A percentile compares a stretch with the other conserved stretches of the same genome.
Evolutionary conservation across 2,888 invertebrate genomes (phyloP).

Genomic region (Automeris io): DNA sequence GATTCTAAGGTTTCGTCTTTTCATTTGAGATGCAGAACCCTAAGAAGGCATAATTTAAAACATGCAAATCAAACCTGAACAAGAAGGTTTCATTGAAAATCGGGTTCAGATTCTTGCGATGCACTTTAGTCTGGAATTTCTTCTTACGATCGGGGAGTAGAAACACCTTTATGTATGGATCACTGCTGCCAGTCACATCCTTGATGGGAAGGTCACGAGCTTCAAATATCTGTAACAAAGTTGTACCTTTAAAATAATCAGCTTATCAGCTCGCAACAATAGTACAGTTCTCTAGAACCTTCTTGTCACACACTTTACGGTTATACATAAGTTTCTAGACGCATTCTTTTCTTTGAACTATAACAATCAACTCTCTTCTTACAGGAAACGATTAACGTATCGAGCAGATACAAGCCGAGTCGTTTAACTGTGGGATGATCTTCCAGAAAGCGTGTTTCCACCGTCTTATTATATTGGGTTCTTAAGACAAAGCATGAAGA

Average conservation of each 20-base stretch:
- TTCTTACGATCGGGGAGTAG: conserved; percentile 90
- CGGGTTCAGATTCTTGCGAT: conserved; percentile 87
- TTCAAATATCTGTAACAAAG: conserved; percentile 78
- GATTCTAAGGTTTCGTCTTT: too few relatives aligned
- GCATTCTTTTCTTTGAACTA: too few relatives aligned
- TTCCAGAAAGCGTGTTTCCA: too few relatives aligned
- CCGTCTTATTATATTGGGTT: too few relatives aligned
- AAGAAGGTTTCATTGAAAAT: conserved; percentile 91
- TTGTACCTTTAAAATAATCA: background rate
- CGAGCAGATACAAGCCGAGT: too few relatives aligned
- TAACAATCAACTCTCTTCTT: too few relatives aligned
- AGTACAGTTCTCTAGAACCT: too few relatives aligned
- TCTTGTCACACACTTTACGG: too few relatives aligned
- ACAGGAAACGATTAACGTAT: too few relatives aligned
- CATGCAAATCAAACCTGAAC: conserved; percentile 79
- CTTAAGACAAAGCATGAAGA: too few relatives aligned
- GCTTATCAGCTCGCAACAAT: background rate
- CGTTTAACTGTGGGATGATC: too few relatives aligned
- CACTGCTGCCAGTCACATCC: conserved; percentile 89
- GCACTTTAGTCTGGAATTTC: conserved; percentile 91
- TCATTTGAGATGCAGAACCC: background rate
- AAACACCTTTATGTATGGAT: conserved; percentile 92
- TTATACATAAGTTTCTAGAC: too few relatives aligned
- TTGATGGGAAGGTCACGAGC: conserved; percentile 88
- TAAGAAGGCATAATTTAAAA: background rate